phyloP scores from a whole-genome alignment of 2,888 invertebrate genomes.

The Harmothoe impar region DNA sequence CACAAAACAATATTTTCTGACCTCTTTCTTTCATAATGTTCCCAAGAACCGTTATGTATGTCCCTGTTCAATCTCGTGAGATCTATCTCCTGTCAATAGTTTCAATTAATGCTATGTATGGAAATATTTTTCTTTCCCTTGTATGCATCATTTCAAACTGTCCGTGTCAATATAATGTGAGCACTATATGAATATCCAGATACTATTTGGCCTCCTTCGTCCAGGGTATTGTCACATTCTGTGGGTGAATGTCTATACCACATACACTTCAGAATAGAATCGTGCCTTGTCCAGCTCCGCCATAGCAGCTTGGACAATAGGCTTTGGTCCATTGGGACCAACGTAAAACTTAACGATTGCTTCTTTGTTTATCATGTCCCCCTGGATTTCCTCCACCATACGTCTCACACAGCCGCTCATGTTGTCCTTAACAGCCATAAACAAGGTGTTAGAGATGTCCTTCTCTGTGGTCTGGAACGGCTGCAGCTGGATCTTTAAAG shows the following conservation, averaged over 20 bases:
- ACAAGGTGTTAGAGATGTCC: constrained; percentile 2
- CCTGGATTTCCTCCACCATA: constrained; percentile 13
- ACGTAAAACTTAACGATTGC: constrained; percentile 44
- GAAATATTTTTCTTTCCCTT: no score
- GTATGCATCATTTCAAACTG: no score
- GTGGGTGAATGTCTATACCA: background rate
- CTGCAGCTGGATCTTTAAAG: constrained; percentile 33
- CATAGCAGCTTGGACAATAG: background rate
- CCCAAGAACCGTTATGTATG: no score
- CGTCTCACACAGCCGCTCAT: constrained; percentile 35
- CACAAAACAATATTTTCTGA: no score
- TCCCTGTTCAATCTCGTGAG: no score
- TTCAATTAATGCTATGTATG: no score
- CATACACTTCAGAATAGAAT: constrained; percentile 24
- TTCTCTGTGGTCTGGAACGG: constrained; percentile 29
- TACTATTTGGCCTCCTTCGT: no score
- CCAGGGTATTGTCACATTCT: no score
- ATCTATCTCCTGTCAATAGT: no score
- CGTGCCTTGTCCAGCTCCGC: background rate
- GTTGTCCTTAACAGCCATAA: constrained; percentile 38
- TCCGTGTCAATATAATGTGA: no score
- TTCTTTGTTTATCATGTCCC: background rate
- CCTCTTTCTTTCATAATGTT: no score
- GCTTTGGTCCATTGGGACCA: background rate
- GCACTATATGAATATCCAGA: no score